These are phyloP conservation scores for Megalops atlanticus DNA, from an alignment of 2,113 vertebrate species.

Conservation along the genomic window DNA sequence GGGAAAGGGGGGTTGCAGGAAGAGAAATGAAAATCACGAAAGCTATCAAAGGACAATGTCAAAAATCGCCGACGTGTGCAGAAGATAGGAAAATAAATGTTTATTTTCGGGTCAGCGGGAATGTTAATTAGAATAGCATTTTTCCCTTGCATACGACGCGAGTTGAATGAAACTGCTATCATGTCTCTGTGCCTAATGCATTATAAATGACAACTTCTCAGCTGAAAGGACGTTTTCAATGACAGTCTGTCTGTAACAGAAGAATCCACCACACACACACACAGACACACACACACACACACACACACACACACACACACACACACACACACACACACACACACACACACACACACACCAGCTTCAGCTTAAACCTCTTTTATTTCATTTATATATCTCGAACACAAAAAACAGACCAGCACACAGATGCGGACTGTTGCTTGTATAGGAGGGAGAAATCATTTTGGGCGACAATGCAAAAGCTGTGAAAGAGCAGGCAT, in stretches of 20 bases:
- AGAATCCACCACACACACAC: neutral
- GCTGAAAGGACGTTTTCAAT: constrained; percentile 69
- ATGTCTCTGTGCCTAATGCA: constrained; percentile 66
- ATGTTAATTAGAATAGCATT: constrained; percentile 85
- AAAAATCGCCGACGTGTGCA: constrained; percentile 57
- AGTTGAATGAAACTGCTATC: constrained; percentile 64
- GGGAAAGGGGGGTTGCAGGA: constrained; percentile 35
- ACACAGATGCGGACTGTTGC: no score
- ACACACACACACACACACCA: neutral
- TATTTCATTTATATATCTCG: no score
- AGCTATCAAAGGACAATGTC: constrained; percentile 71
- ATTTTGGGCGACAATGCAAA: no score
- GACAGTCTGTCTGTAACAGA: constrained; percentile 59
- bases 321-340: neutral
- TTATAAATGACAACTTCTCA: constrained; percentile 74
- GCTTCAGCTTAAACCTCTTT: no score
- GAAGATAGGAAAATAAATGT: constrained; percentile 70
- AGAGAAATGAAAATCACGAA: constrained; percentile 65
- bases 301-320: neutral
- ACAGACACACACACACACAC: neutral
- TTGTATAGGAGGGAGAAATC: no score
- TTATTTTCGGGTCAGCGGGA: constrained; percentile 81
- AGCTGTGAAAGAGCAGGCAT: no score
- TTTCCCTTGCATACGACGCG: constrained; percentile 61
- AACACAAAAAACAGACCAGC: no score